These are phyloP conservation scores for Andrena bicolor DNA, from an alignment of 2,888 invertebrate species.

Conservation along the genomic window DNA sequence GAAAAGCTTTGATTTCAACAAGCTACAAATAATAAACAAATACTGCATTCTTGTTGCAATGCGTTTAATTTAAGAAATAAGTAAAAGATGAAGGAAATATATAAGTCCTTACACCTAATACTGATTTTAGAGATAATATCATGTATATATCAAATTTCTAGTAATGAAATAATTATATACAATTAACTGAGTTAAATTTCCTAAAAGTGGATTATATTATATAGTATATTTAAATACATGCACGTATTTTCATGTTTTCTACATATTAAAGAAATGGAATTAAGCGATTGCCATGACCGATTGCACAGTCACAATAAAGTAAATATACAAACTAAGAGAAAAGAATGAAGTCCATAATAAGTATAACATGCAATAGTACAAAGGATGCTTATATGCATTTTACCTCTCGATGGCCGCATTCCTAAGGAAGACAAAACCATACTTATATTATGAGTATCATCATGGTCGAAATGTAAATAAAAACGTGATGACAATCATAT, in stretches of 20 bases:
- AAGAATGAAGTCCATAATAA: constrained; percentile 69
- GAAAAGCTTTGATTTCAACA: not conserved
- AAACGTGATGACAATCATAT: constrained; percentile 16
- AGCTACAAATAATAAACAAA: not conserved
- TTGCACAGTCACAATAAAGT: constrained; percentile 35
- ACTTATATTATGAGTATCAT: constrained; percentile 76
- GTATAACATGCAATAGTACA: constrained; percentile 71
- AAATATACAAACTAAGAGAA: constrained; percentile 53
- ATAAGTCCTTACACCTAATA: not conserved
- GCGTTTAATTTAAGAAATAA: not conserved
- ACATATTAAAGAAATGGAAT: constrained; percentile 2
- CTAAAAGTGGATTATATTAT: not conserved
- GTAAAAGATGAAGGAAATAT: constrained; percentile 2
- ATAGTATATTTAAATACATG: constrained; percentile 43
- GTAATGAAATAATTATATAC: not conserved
- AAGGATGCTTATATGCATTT: constrained; percentile 70
- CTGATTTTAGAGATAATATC: not conserved
- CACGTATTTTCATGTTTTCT: constrained; percentile 32
- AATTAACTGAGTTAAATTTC: constrained; percentile 1
- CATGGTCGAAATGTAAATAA: constrained; percentile 40
- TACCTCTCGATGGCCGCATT: constrained; percentile 87
- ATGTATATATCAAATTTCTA: not conserved
- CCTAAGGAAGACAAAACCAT: constrained; percentile 85
- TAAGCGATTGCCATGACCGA: constrained; percentile 23
- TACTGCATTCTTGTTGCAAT: not conserved